Evolutionary conservation across 2,113 vertebrate species (phyloP).

Genomic region (Corvus cornix): DNA sequence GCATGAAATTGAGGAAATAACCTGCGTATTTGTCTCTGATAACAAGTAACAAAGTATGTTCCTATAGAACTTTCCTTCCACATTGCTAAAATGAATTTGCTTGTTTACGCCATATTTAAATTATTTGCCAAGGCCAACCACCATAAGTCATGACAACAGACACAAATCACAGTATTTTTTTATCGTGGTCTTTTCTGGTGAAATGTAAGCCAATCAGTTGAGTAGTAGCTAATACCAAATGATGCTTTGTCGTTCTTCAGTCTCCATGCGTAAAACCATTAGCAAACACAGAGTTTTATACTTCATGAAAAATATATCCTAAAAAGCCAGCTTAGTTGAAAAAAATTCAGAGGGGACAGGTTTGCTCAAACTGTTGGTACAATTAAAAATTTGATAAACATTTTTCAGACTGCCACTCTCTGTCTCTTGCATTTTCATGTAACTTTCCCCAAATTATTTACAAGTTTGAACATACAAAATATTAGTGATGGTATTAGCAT

Average conservation of each 20-base stretch:
- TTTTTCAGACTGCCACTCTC: neutral
- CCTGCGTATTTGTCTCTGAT: neutral
- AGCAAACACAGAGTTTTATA: neutral
- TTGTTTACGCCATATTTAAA: neutral
- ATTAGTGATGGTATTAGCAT: neutral
- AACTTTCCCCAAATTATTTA: neutral
- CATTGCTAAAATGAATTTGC: neutral
- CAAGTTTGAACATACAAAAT: neutral
- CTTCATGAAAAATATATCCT: neutral
- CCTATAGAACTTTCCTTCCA: neutral
- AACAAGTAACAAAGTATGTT: neutral
- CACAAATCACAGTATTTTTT: neutral
- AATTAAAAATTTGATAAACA: neutral
- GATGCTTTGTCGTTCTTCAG: neutral
- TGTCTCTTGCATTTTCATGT: neutral
- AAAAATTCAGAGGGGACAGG: neutral
- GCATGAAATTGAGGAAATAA: neutral
- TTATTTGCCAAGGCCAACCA: neutral
- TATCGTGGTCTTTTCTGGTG: neutral
- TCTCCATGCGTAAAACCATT: neutral
- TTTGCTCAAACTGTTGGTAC: neutral
- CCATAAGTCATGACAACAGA: neutral
- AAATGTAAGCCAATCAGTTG: neutral
- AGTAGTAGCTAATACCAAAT: neutral
- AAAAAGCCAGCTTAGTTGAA: neutral